Conservation (phyloP, 30 jellyfish, hydroid and myxozoan species). For the Cassiopea andromeda region DNA sequence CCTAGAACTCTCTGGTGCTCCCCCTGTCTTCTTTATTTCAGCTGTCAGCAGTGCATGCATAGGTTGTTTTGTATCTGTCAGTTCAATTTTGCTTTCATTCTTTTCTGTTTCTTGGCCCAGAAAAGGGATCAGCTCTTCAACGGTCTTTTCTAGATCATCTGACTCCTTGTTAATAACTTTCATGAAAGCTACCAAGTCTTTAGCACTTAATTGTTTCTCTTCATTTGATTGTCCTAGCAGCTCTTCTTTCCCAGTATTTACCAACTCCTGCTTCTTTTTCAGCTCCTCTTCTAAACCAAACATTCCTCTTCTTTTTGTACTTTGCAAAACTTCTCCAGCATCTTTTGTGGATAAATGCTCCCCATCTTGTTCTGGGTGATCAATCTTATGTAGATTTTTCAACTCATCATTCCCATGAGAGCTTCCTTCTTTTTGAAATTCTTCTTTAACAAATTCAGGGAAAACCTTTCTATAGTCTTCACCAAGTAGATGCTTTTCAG, state of each 20-base stretch:
- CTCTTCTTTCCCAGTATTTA: conserved; percentile 28
- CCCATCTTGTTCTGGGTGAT: conserved; percentile 39
- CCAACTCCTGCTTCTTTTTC: conserved; percentile 12
- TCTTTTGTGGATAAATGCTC: conserved; percentile 19
- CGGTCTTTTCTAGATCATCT: conserved; percentile 56
- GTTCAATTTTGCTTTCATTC: neutral
- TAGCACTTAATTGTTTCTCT: conserved; percentile 6
- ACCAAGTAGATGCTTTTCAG: conserved; percentile 12
- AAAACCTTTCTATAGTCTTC: conserved; percentile 36
- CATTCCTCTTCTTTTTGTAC: conserved; percentile 8
- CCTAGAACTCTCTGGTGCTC: conserved; percentile 16
- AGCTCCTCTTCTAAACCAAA: conserved; percentile 15
- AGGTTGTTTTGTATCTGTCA: neutral
- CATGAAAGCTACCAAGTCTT: neutral
- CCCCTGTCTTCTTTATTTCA: neutral
- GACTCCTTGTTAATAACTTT: conserved; percentile 40
- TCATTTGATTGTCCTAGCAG: conserved; percentile 3
- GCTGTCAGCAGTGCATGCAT: conserved; percentile 25
- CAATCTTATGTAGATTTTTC: conserved; percentile 17
- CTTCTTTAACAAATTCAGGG: conserved; percentile 43
- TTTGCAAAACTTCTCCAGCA: conserved; percentile 17
- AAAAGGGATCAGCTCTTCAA: conserved; percentile 53
- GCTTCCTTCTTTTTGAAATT: neutral
- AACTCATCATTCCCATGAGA: conserved; percentile 8
- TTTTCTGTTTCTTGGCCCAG: conserved; percentile 16